phyloP scores from a whole-genome alignment of 2,797 vertebrate species.

The Fistularia commersonii region DNA sequence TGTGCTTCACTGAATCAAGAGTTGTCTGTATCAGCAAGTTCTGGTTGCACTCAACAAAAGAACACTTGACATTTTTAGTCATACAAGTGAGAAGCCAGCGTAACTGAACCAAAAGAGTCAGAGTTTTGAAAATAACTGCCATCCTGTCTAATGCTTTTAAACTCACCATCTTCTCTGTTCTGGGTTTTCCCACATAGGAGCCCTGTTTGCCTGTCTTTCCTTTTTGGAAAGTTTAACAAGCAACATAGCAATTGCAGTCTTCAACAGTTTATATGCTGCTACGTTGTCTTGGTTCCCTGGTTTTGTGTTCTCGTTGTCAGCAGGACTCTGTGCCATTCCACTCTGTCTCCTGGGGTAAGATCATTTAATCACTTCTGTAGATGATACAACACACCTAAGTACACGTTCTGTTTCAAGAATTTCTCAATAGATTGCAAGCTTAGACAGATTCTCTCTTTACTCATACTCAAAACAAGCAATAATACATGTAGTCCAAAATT shows the following conservation, averaged over 20 bases:
- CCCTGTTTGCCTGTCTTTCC: slow-evolving; percentile 88
- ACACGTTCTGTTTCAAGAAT: too few species aligned
- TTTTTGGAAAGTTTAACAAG: slow-evolving; percentile 81
- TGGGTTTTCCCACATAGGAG: slow-evolving; percentile 72
- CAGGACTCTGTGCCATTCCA: slow-evolving; percentile 82
- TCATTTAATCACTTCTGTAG: not conserved
- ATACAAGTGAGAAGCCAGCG: too few species aligned
- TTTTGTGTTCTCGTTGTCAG: slow-evolving; percentile 84
- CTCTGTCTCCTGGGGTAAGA: slow-evolving; percentile 80
- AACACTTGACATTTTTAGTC: not conserved
- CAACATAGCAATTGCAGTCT: slow-evolving; percentile 67
- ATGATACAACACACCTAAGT: too few species aligned
- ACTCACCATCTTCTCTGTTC: not conserved
- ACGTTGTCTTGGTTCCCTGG: slow-evolving; percentile 87
- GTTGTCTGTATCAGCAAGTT: not conserved
- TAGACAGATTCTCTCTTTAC: too few species aligned
- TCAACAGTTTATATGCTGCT: slow-evolving; percentile 83
- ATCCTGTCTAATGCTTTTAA: too few species aligned
- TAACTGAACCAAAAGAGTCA: too few species aligned
- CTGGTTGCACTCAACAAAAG: slow-evolving; percentile 10
- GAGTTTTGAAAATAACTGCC: too few species aligned
- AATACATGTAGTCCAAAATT: too few species aligned
- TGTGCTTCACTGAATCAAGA: not conserved
- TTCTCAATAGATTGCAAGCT: too few species aligned
- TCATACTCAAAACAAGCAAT: too few species aligned